These are phyloP conservation scores for Ophion ventricosus DNA, from an alignment of 2,888 invertebrate genomes.

Conservation along the genomic window DNA sequence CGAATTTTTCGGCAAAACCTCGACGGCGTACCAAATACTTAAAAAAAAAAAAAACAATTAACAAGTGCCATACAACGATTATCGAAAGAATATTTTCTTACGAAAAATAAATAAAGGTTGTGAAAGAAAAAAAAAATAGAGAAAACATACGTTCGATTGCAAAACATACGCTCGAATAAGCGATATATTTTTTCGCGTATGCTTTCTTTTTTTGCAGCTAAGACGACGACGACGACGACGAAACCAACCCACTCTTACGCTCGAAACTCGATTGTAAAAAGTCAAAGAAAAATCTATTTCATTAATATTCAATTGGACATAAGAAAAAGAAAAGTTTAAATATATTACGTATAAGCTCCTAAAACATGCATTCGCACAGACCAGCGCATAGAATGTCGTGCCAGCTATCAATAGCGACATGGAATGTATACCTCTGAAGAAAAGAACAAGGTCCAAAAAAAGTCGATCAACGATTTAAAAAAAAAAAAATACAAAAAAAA, in stretches of 20 bases:
- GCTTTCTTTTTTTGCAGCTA: too few species aligned
- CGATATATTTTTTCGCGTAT: too few species aligned
- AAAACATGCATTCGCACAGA: conserved; percentile 79
- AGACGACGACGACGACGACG: too few species aligned
- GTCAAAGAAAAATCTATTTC: conserved; percentile 58
- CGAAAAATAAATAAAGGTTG: conserved; percentile 18
- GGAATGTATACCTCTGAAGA: conserved; percentile 69
- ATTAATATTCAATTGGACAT: conserved; percentile 56
- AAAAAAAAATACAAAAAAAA: conserved; percentile 41
- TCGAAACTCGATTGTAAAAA: neutral
- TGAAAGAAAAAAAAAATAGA: neutral
- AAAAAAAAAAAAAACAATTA: conserved; percentile 20
- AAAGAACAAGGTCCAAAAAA: conserved; percentile 3
- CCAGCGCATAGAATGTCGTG: conserved; percentile 79
- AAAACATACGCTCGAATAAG: too few species aligned
- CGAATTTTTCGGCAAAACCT: conserved; percentile 80
- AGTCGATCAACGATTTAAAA: conserved; percentile 7
- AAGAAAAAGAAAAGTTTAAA: conserved; percentile 67
- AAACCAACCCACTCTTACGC: neutral
- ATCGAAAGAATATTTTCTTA: neutral
- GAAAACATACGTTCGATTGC: too few species aligned
- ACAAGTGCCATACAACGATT: neutral
- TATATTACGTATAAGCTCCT: conserved; percentile 77
- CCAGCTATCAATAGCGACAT: conserved; percentile 78
- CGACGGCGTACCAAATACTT: conserved; percentile 54